phyloP scores from a whole-genome alignment of 2,888 invertebrate species.

The Fabriciana adippe region DNA sequence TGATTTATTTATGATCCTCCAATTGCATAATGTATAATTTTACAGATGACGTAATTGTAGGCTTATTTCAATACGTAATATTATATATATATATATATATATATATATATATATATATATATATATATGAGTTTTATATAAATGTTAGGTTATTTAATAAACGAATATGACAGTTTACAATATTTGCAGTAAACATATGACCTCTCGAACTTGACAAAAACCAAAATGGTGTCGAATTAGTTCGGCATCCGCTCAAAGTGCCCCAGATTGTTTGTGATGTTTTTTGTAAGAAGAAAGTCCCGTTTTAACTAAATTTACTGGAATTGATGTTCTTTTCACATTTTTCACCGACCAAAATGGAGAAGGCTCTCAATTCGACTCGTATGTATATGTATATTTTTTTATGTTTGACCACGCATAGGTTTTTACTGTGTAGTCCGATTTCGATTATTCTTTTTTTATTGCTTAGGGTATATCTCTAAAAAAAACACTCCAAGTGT shows the following conservation, averaged over 20 bases:
- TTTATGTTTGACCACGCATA: too few species aligned
- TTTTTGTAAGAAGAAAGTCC: slow-evolving; percentile 47
- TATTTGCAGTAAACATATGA: slow-evolving; percentile 35
- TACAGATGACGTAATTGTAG: slow-evolving; percentile 21
- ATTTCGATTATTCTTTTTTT: too few species aligned
- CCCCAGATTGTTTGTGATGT: slow-evolving; percentile 46
- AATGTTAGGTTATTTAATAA: background rate
- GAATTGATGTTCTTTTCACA: slow-evolving; percentile 25
- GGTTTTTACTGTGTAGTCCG: too few species aligned
- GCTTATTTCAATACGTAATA: background rate
- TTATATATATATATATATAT: too few species aligned
- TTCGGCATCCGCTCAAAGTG: slow-evolving; percentile 58
- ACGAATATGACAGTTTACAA: slow-evolving; percentile 21
- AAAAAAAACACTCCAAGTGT: too few species aligned
- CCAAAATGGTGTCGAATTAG: slow-evolving; percentile 50
- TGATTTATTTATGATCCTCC: slow-evolving; percentile 43
- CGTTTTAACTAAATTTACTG: slow-evolving; percentile 40
- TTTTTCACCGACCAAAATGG: background rate
- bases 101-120: too few species aligned
- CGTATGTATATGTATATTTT: too few species aligned
- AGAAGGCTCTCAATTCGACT: too few species aligned
- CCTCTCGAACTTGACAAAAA: slow-evolving; percentile 42
- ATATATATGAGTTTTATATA: too few species aligned
- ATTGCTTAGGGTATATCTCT: too few species aligned
- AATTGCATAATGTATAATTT: slow-evolving; percentile 28